Evolutionary conservation across 1,140 invertebrate species (phyloP).

Genomic region (Drosophila nebulosa): DNA sequence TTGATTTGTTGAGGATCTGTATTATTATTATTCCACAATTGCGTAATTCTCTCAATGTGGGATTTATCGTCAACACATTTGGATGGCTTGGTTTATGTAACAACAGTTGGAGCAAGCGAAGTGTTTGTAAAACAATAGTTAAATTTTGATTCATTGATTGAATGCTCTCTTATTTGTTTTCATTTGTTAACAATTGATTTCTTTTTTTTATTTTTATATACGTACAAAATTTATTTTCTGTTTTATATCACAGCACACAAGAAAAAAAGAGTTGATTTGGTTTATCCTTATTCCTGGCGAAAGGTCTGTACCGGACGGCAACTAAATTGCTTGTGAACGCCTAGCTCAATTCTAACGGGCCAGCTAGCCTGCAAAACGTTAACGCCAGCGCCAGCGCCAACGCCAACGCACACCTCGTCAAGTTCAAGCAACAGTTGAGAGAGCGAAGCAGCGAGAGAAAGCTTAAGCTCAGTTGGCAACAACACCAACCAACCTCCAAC

Average conservation of each 20-base stretch:
- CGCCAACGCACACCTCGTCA: slow-evolving; percentile 33
- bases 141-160: not conserved
- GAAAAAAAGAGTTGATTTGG: slow-evolving; percentile 55
- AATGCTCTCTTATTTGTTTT: slow-evolving; percentile 1
- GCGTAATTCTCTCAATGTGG: slow-evolving; percentile 37
- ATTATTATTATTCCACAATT: slow-evolving; percentile 20
- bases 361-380: slow-evolving; percentile 54
- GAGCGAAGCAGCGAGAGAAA: slow-evolving; percentile 11
- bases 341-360: slow-evolving; percentile 19
- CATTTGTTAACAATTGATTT: slow-evolving; percentile 27
- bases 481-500: not conserved
- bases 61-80: slow-evolving; percentile 17
- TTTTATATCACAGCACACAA: slow-evolving; percentile 76
- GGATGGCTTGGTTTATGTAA: slow-evolving; percentile 28
- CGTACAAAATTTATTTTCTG: slow-evolving; percentile 74
- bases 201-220: slow-evolving; percentile 39
- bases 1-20: not conserved
- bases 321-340: slow-evolving; percentile 76
- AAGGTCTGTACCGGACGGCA: slow-evolving; percentile 79
- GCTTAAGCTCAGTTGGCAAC: slow-evolving; percentile 35
- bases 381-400: slow-evolving; percentile 4
- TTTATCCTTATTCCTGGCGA: slow-evolving; percentile 74
- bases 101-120: not conserved
- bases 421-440: slow-evolving; percentile 60
- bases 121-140: slow-evolving; percentile 5